These are phyloP conservation scores for Phoeniculus purpureus DNA, from an alignment of 2,797 vertebrate species.

Conservation along the genomic window DNA sequence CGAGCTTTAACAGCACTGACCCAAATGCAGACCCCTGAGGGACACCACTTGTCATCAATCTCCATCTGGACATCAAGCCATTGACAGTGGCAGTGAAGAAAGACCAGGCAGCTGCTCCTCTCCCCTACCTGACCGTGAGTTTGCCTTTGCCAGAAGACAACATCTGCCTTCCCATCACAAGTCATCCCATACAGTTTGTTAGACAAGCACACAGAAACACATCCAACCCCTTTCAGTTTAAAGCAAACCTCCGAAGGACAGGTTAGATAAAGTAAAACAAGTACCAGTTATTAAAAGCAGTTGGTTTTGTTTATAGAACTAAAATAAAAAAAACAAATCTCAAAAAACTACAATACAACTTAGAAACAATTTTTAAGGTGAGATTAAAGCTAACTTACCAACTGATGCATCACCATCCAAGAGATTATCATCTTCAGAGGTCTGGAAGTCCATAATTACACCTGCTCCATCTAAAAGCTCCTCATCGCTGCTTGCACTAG, in stretches of 20 bases:
- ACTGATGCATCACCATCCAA: constrained; percentile 93
- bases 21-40: no score
- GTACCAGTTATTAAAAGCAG: neutral
- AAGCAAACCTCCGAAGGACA: neutral
- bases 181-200: neutral
- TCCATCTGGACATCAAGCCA: no score
- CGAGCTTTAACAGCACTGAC: no score
- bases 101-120: neutral
- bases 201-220: neutral
- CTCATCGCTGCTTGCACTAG: constrained; percentile 97
- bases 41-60: no score
- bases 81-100: neutral
- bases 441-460: constrained; percentile 97
- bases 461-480: constrained; percentile 97
- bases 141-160: neutral
- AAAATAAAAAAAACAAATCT: neutral
- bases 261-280: neutral
- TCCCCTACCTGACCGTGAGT: neutral
- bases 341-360: neutral
- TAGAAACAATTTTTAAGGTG: neutral
- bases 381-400: constrained; percentile 81
- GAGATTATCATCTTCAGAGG: constrained; percentile 97
- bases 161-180: neutral
- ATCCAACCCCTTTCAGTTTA: neutral
- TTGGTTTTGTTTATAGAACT: neutral